A percentile compares a stretch with the other conserved stretches of the same genome.
Evolutionary conservation across 2,797 vertebrate species (phyloP).

Genomic region (Tapirus indicus): DNA sequence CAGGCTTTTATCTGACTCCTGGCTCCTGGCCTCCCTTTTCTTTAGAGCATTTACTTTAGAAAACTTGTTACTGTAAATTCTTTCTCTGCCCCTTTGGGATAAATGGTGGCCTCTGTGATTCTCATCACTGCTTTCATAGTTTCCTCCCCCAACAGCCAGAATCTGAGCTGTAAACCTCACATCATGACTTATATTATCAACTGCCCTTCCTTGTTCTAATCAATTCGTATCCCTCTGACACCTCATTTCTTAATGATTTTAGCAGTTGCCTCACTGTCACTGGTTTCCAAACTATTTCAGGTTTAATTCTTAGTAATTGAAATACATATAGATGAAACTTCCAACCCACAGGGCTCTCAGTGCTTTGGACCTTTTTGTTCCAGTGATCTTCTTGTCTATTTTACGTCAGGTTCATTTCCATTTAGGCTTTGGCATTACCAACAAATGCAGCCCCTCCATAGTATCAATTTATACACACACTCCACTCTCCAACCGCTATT

Average conservation of each 20-base stretch:
- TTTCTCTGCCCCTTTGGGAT: neutral
- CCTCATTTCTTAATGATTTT: neutral
- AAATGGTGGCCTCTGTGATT: neutral
- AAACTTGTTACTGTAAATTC: neutral
- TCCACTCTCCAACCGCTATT: neutral
- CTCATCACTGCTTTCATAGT: neutral
- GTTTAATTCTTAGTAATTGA: neutral
- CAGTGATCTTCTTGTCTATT: neutral
- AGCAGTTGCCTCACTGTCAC: neutral
- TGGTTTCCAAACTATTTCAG: neutral
- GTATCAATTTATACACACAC: neutral
- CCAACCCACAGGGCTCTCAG: neutral
- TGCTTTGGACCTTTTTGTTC: neutral
- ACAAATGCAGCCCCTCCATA: neutral
- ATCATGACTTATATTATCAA: neutral
- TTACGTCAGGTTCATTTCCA: neutral
- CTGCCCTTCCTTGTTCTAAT: neutral
- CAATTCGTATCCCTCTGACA: neutral
- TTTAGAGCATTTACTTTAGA: neutral
- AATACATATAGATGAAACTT: neutral
- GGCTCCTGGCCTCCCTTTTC: neutral
- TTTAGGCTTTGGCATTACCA: neutral
- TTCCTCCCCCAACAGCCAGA: neutral
- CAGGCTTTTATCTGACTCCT: neutral
- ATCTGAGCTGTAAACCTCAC: neutral